Conservation (phyloP, 2,113 vertebrate genomes). For the Alethe diademata region DNA sequence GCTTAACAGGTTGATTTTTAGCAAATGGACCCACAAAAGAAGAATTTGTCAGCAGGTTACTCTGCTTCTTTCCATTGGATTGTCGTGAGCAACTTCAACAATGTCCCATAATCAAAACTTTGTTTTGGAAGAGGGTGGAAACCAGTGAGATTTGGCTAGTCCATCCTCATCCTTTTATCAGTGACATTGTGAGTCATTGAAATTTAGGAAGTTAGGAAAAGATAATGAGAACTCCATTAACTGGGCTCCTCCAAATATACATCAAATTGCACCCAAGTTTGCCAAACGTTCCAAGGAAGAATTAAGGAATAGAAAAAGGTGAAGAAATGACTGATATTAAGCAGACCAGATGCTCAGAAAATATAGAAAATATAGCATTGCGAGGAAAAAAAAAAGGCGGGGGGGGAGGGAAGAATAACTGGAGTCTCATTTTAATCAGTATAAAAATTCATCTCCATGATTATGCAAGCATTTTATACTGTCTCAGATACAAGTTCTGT, state of each 20-base stretch:
- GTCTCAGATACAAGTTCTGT: not conserved
- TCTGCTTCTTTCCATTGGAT: not conserved
- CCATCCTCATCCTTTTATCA: not conserved
- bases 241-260: not conserved
- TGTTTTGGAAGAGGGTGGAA: not conserved
- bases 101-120: not conserved
- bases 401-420: fast-evolving
- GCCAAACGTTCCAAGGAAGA: not conserved
- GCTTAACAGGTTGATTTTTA: not conserved
- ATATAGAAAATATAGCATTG: not conserved
- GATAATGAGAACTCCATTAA: not conserved
- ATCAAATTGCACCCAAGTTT: not conserved
- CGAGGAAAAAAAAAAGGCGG: not conserved
- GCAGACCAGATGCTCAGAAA: not conserved
- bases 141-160: not conserved
- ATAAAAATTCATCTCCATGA: not conserved
- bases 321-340: not conserved
- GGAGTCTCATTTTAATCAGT: not conserved
- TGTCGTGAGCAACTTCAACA: not conserved
- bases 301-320: not conserved
- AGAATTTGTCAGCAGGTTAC: not conserved
- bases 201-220: not conserved
- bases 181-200: not conserved
- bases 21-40: not conserved
- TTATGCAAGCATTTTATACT: not conserved